Evolutionary conservation across 2,888 invertebrate species (phyloP).

Genomic region (Xestia c-nigrum): DNA sequence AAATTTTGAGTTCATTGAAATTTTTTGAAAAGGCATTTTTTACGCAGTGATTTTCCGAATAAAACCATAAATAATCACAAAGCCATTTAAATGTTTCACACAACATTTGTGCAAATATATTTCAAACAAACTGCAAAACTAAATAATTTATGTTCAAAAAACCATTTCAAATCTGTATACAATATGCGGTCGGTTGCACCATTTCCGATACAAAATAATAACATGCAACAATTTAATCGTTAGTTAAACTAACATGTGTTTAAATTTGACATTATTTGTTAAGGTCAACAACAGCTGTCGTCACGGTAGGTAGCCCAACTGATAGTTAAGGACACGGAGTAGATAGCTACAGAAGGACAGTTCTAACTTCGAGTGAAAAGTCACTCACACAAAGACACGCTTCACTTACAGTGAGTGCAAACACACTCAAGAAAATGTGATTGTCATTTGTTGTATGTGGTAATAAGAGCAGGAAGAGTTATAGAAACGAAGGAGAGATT

Average conservation of each 20-base stretch:
- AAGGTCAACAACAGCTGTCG: constrained; percentile 64
- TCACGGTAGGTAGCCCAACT: constrained; percentile 68
- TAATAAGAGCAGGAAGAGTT: not conserved
- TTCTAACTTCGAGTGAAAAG: not conserved
- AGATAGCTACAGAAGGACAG: constrained; percentile 20
- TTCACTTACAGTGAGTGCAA: not conserved
- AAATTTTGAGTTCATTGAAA: not conserved
- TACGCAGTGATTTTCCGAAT: not conserved
- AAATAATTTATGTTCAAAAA: constrained; percentile 13
- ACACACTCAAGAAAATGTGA: no score
- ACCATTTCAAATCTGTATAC: constrained; percentile 9
- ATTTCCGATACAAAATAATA: constrained; percentile 42
- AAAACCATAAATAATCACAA: not conserved
- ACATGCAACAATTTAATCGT: constrained; percentile 53
- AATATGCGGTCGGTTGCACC: constrained; percentile 11
- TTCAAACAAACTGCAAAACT: constrained; percentile 3
- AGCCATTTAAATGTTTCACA: not conserved
- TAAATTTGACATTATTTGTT: constrained; percentile 72
- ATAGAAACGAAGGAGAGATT: not conserved
- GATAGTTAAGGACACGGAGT: constrained; percentile 37
- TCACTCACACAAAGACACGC: no score
- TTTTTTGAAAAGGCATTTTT: not conserved
- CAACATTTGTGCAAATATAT: constrained; percentile 11
- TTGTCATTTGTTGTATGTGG: no score
- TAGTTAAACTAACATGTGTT: constrained; percentile 66